Percentiles rank a stretch among this genome's conserved stretches.
These are phyloP conservation scores for Sanderia malayensis DNA, from an alignment of 30 jellyfish, hydroid and myxozoan genomes.

Conservation along the genomic window DNA sequence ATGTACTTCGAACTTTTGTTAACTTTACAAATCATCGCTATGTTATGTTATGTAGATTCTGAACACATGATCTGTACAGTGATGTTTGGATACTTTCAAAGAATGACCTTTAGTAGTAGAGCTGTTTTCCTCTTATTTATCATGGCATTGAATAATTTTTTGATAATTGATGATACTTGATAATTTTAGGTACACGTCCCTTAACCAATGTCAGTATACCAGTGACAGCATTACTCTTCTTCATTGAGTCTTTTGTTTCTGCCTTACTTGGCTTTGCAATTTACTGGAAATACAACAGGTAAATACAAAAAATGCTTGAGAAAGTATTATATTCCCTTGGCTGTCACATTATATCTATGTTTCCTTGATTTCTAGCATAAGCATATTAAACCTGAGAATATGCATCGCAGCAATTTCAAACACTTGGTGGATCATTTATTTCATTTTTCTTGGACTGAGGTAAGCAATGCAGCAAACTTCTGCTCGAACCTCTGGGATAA, in stretches of 20 bases:
- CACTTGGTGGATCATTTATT: slow-evolving; percentile 63
- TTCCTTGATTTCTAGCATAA: slow-evolving; percentile 20
- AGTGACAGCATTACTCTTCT: not conserved
- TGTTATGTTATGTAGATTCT: too few relatives aligned
- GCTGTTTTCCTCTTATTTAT: not conserved
- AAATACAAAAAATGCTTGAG: too few relatives aligned
- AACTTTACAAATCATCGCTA: too few relatives aligned
- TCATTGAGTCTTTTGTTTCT: not conserved
- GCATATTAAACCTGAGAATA: slow-evolving; percentile 32
- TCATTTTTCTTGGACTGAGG: slow-evolving; percentile 18
- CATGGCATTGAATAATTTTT: not conserved
- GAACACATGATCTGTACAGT: too few relatives aligned
- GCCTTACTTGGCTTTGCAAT: not conserved
- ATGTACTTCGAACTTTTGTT: too few relatives aligned
- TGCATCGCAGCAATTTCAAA: slow-evolving; percentile 63
- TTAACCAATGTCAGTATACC: not conserved
- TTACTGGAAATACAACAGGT: slow-evolving; percentile 7
- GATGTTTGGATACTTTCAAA: too few relatives aligned
- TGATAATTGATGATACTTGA: too few relatives aligned
- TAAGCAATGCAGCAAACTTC: too few relatives aligned
- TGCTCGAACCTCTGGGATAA: too few relatives aligned
- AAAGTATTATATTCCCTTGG: not conserved
- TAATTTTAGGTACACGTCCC: not conserved
- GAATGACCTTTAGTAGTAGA: too few relatives aligned
- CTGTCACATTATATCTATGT: not conserved